These are phyloP conservation scores for Ochlodes sylvanus DNA, from an alignment of 2,888 invertebrate genomes.

Conservation along the genomic window DNA sequence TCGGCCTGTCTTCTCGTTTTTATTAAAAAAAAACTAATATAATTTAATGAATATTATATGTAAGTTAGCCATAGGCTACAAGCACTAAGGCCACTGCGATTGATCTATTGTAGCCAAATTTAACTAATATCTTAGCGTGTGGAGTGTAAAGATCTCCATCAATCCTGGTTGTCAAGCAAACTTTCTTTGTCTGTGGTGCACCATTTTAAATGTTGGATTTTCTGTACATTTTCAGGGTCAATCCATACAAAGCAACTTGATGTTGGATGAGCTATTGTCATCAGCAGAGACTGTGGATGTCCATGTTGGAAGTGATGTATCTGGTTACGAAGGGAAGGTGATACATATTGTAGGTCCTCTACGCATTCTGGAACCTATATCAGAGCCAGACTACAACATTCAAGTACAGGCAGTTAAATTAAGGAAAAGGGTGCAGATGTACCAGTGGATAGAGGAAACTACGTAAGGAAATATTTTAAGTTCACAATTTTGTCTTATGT, in stretches of 20 bases:
- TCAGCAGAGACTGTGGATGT: constrained; percentile 85
- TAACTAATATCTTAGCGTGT: no score
- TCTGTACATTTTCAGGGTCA: constrained; percentile 83
- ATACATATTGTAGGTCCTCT: constrained; percentile 92
- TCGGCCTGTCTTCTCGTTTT: no score
- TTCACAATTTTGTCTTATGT: background rate
- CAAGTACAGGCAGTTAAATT: constrained; percentile 93
- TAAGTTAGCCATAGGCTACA: no score
- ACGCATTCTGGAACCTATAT: constrained; percentile 91
- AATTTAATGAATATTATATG: no score
- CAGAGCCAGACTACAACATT: constrained; percentile 94
- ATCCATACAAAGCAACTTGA: constrained; percentile 91
- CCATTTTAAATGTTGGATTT: background rate
- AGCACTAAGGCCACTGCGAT: no score
- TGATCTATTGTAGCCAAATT: no score
- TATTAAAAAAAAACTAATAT: no score
- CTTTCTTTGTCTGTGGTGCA: no score
- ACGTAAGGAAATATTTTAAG: constrained; percentile 68
- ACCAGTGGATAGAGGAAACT: constrained; percentile 95
- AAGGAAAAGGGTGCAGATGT: constrained; percentile 95
- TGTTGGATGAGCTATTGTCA: constrained; percentile 90
- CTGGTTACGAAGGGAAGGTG: constrained; percentile 89
- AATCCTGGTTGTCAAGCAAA: no score
- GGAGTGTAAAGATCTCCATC: no score
- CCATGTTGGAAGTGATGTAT: constrained; percentile 88